Evolutionary conservation across 2,888 invertebrate species (phyloP), one percentile per base, ranked within the genome.

Genomic region (Megastigmus dorsalis): DNA sequence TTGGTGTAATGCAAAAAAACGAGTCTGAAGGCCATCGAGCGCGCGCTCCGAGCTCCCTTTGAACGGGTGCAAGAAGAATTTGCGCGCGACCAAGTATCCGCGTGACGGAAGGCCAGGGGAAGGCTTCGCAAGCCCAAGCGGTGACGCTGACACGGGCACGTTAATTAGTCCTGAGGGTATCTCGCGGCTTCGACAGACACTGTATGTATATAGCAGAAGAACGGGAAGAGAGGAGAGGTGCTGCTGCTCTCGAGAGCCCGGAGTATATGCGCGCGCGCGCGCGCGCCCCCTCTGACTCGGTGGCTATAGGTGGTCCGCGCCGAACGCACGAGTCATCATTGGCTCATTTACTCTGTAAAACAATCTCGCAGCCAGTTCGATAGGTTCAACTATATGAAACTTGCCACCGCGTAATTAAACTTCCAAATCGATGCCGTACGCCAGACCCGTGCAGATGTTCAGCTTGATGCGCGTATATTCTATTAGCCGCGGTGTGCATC

Each of bases 281-380:
- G 1, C n/a, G 62, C 15, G 23, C 20, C 33, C n/a, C n/a, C n/a
- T n/a, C n/a, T n/a, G n/a, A n/a, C n/a, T n/a, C n/a, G n/a, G n/a
- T n/a, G n/a, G n/a, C n/a, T n/a, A n/a, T 80, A 80, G 86, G 85
- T 85, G 85, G 85, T 85, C 83, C 81, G 20, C 81, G 20, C 41
- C 78, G 80, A 83, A 84, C 79, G 79, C 81, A 79, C 84, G 84
- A 87, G 87, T 87, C 87, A 87, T 86, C 85, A 84, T 86, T 84
- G 84, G 80, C 86, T 87, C 86, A 87, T 86, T 87, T 86, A 85
- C 84, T 84, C 81, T 80, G 84, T 83, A 83, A 85, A 86, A 85
- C 83, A 86, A 85, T 86, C 84, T 83, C 80, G 79, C 81, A 82
- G 79, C 79, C 80, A 83, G 83, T 80, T 82, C 83, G 80, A 83